A percentile compares a stretch with the other conserved stretches of the same genome.
These are phyloP conservation scores for Emydocephalus ijimae DNA, from an alignment of 2,113 vertebrate genomes.

Conservation along the genomic window DNA sequence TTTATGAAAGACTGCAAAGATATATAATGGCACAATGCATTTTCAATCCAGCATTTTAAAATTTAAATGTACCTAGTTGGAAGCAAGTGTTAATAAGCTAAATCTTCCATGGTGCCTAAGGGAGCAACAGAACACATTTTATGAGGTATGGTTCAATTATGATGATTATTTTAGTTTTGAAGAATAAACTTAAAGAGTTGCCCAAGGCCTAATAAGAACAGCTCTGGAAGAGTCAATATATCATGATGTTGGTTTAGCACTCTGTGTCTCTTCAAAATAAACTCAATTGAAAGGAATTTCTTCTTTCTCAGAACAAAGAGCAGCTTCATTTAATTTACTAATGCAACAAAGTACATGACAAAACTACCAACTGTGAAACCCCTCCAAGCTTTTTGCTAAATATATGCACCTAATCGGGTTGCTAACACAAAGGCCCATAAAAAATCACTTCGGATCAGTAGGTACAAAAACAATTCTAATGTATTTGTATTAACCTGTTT, in stretches of 20 bases:
- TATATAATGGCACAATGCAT: constrained; percentile 14
- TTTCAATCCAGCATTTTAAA: constrained; percentile 43
- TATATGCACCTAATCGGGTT: constrained; percentile 28
- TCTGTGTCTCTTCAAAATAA: constrained; percentile 27
- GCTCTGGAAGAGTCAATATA: constrained; percentile 15
- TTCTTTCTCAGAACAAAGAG: constrained; percentile 6
- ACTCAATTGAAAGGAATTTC: constrained; percentile 13
- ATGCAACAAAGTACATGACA: constrained; percentile 30
- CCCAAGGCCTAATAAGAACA: constrained; percentile 29
- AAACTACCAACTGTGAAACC: constrained; percentile 12
- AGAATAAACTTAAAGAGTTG: constrained; percentile 39
- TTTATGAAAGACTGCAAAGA: not conserved
- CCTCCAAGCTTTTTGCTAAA: constrained; percentile 15
- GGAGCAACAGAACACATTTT: constrained; percentile 29
- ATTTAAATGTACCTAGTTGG: constrained; percentile 29
- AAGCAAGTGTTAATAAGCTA: constrained; percentile 42
- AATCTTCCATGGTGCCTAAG: constrained; percentile 20
- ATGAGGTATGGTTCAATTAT: constrained; percentile 29
- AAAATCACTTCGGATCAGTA: constrained; percentile 35
- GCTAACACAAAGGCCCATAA: constrained; percentile 23
- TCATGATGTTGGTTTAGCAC: constrained; percentile 1
- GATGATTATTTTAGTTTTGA: constrained; percentile 29
- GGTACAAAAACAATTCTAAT: constrained; percentile 32
- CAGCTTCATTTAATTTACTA: constrained; percentile 33
- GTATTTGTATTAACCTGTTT: constrained; percentile 36